Base-by-base conservation (phyloP, 2,113 vertebrate genomes). In the Pleuronectes platessa region DNA sequence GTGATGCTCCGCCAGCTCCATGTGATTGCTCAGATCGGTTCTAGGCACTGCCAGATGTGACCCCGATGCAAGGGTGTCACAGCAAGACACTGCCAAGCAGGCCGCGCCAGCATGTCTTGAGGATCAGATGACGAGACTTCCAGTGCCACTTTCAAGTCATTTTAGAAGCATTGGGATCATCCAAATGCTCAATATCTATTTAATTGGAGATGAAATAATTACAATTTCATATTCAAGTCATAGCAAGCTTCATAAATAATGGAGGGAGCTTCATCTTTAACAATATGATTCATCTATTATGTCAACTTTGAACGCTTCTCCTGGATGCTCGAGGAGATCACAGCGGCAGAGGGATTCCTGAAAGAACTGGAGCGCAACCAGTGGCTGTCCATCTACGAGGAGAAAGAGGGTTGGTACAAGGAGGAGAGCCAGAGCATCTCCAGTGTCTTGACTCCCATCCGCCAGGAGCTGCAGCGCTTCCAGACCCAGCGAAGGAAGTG, bases 301-400 rank as follows among this genome's bases (percentile, higher is more conserved):
- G 90, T 97, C 92, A 99, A 97, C 94, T 99, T 99, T 0, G 98
- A 99, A 94, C 96, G 98, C 88, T 99, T 99, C 94, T 98, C 97
- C 51, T 95, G 94, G 77, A 97, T 99, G 67, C 94, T 98, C 49
- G 98, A 98, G 92, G 97, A 98, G 90, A 96, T 99, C 56, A 93
- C 95, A 0, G 96, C 90, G 0, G 96, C 96, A 0, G 97, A 99
- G 90, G 97, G 99, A 67, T 95, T 95, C 68, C 92, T 99, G 35
- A 94, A 92, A 0, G 95, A 97, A 70, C 95, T 99, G 79, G 94
- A 97, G 85, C 95, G 83, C 55, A 97, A 95, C 77, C 96, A 97
- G 96, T 97, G 0, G 82, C 90, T 96, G 11, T 97, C 97, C 72
- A 98, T 98, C 84, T 98, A 97, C 0, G 97, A 97, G 83, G 97